Base-by-base conservation (phyloP, 2,797 vertebrate species). In the Chrosomus eos region DNA sequence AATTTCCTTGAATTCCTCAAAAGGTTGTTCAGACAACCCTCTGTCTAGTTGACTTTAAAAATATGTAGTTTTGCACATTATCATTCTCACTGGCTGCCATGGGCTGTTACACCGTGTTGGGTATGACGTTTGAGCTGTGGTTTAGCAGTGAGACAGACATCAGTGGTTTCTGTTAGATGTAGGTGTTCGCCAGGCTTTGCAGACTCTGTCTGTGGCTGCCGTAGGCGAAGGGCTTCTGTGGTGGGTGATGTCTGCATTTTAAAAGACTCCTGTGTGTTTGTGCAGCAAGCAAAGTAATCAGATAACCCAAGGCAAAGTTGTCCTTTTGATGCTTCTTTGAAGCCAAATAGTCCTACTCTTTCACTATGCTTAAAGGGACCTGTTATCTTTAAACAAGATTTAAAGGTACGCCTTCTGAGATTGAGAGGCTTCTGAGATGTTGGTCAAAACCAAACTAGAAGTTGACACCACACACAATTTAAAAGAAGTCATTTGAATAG, bases 81-180 rank as follows among this genome's bases (percentile, higher is more conserved):
- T 78, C 38, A 10, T 62, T 62, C 36, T 28, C 38, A 51, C 75
- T 84, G 83, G 87, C 87, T 91, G 18, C 81, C 62, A 74, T 72
- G 64, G 87, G 80, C 76, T 26, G 43, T 51, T 33, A 19, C 55
- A 48, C 28, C 1, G 43, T 9, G 75, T 82, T 90, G 86, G 85
- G 92, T 89, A 87, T 92, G 91, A 92, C 90, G 87, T 91, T 92
- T 92, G 83, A 77, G 79, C 88, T 92, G 92, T 85, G 93, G 90
- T 92, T 93, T 86, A 75, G 60, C 82, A 85, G 87, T 43, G 82
- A 93, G 89, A 89, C 86, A 92, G 87, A 89, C 89, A 84, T 67
- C 89, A 80, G 88, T 91, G 88, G 89, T 92, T 92, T 93, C 89
- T 88, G 87, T 92, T 90, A 88, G 83, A 89, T 86, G 85, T 87